A percentile compares a stretch with the other conserved stretches of the same genome.
These are phyloP conservation scores for Machimus atricapillus DNA, from an alignment of 2,888 invertebrate genomes.

Conservation along the genomic window DNA sequence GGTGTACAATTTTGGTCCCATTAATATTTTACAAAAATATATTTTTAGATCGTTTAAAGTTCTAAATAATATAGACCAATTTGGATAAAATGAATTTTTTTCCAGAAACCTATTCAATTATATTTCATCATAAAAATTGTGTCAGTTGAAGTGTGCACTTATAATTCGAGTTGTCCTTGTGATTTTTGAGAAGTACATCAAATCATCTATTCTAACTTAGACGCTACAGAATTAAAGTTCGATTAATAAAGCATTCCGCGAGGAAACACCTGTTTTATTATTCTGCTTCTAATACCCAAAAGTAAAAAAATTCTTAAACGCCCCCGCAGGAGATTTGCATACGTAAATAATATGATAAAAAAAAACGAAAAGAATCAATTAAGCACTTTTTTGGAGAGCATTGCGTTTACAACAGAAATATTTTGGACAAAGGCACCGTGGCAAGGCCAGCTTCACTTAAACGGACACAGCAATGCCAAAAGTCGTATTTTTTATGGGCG, in stretches of 20 bases:
- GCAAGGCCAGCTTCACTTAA: not conserved
- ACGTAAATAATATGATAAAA: not conserved
- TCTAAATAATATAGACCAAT: too few species aligned
- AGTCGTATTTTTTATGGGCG: not conserved
- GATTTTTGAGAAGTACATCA: too few species aligned
- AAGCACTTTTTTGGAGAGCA: conserved; percentile 6
- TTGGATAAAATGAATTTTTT: too few species aligned
- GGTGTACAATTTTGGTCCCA: too few species aligned
- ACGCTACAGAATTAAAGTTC: not conserved
- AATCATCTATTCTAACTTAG: not conserved
- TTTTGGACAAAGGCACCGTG: not conserved
- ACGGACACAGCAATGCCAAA: not conserved
- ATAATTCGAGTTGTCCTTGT: too few species aligned
- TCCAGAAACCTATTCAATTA: too few species aligned
- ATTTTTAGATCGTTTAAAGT: too few species aligned
- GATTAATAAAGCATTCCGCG: not conserved
- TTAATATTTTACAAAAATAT: too few species aligned
- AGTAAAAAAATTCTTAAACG: not conserved
- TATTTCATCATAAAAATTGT: too few species aligned
- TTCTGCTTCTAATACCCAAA: not conserved
- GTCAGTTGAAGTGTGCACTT: too few species aligned
- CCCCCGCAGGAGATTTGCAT: not conserved
- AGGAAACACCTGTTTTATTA: not conserved
- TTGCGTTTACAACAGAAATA: not conserved
- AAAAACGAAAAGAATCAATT: not conserved